Evolutionary conservation across 2,113 vertebrate genomes (phyloP), one percentile per base, ranked within the genome.

Genomic region (Otis tarda): DNA sequence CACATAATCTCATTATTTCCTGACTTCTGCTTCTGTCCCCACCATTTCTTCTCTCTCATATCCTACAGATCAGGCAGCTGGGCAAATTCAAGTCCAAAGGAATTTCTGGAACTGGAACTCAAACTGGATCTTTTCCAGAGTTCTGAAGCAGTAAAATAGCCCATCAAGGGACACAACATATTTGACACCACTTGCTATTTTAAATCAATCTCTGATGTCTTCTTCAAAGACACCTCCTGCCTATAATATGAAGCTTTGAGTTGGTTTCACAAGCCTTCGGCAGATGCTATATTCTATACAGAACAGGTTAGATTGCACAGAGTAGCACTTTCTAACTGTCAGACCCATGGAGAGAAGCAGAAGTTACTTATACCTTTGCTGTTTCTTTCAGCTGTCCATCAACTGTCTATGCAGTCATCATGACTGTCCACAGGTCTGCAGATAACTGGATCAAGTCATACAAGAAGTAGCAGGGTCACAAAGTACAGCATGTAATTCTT

Each of bases 351-450:
- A 39, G 28, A 81, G 63, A 68, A 49, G 61, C 33, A 81, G 35
- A 85, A 83, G 45, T 7, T 80, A 39, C 19, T 45, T 50, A 35
- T 31, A 97, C 91, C 89, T 95, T 84, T 47, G 87, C 83, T 69
- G 56, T 85, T 50, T 96, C 93, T 74, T 95, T 94, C 37, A 97
- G 86, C 53, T 96, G 93, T 31, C 76, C 63, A 83, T 96, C 95
- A 50, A 65, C 91, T 74, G 94, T 85, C 49, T 90, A 94, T 6
- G 77, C 90, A 30, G 85, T 93, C 80, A 92, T 65, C n/a, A 31
- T 19, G 27, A 35, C 43, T 52, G 8, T 81, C 80, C 27, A 55
- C 65, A 53, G 53, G 23, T 69, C 60, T 79, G 47, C 77, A 87
- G 65, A 23, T 91, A n/a, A 91, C 57, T 22, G 84, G 88, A 90